Evolutionary conservation across 2,888 invertebrate species (phyloP).

Genomic region (Trichogramma evanescens): DNA sequence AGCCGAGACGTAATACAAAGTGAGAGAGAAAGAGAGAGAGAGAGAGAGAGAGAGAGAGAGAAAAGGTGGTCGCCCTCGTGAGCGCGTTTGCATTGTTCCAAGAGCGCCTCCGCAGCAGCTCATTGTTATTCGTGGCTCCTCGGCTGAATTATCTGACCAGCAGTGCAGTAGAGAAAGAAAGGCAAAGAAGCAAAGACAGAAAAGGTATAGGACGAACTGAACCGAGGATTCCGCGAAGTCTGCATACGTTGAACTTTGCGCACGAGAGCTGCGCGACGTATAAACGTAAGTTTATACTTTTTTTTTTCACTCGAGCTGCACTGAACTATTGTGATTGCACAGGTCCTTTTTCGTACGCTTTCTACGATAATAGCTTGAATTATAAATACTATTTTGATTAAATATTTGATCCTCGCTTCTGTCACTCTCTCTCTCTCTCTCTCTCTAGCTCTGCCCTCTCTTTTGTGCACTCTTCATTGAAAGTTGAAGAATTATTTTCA

Average conservation of each 20-base stretch:
- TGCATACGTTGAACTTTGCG: slow-evolving; percentile 18
- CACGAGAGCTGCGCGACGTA: background rate
- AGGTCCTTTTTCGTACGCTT: too few relatives aligned
- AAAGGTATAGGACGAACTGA: slow-evolving; percentile 11
- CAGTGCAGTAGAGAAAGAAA: slow-evolving; percentile 1
- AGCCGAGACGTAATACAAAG: background rate
- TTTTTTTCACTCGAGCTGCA: too few relatives aligned
- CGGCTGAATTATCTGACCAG: slow-evolving; percentile 22
- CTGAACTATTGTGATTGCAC: too few relatives aligned
- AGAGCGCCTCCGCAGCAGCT: slow-evolving; percentile 15
- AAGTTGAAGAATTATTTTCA: too few relatives aligned
- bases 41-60: slow-evolving; percentile 10
- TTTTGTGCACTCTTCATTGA: slow-evolving; percentile 18
- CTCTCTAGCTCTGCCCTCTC: background rate
- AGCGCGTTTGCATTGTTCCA: slow-evolving; percentile 20
- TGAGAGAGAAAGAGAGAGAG: slow-evolving; percentile 6
- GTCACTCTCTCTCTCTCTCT: background rate
- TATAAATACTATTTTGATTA: too few relatives aligned
- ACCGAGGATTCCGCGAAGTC: slow-evolving; percentile 7
- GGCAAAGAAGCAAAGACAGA: too few relatives aligned
- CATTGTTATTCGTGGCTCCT: slow-evolving; percentile 24
- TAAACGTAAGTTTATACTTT: too few relatives aligned
- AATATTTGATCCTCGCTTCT: background rate
- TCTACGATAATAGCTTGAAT: too few relatives aligned
- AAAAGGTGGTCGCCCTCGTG: background rate